These are phyloP conservation scores for Bellardia bayeri DNA, from an alignment of 2,888 invertebrate genomes.

Conservation along the genomic window DNA sequence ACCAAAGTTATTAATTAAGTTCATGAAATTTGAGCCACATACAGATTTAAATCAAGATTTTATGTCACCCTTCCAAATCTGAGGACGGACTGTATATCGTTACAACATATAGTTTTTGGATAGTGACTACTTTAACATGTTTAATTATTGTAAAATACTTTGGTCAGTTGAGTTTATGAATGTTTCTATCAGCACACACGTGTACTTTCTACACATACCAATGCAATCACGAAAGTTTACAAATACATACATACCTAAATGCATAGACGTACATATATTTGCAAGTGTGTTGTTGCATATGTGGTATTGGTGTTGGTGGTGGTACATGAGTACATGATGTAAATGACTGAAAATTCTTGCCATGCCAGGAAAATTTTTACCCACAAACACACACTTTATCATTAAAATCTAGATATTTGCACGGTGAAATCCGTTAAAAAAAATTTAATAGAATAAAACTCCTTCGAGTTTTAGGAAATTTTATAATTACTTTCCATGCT, in stretches of 20 bases:
- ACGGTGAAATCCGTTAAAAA: background rate
- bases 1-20: slow-evolving; percentile 41
- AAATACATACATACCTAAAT: slow-evolving; percentile 19
- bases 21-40: slow-evolving; percentile 23
- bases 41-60: background rate
- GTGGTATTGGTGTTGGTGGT: background rate
- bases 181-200: slow-evolving; percentile 13
- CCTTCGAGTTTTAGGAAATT: too few relatives aligned
- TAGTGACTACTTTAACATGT: slow-evolving; percentile 44
- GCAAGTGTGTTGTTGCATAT: background rate
- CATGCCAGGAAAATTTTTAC: slow-evolving; percentile 10
- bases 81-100: background rate
- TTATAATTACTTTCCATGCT: too few relatives aligned
- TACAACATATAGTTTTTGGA: background rate
- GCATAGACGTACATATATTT: background rate
- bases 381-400: slow-evolving; percentile 52
- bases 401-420: slow-evolving; percentile 23
- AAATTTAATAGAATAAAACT: too few relatives aligned
- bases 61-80: slow-evolving; percentile 8
- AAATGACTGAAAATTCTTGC: slow-evolving; percentile 48
- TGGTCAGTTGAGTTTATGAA: slow-evolving; percentile 65
- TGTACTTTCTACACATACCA: background rate
- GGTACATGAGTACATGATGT: slow-evolving; percentile 29
- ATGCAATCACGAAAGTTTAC: background rate
- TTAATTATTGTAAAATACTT: slow-evolving; percentile 61